Conservation (phyloP, 2,888 invertebrate species). For the Theretra japonica region DNA sequence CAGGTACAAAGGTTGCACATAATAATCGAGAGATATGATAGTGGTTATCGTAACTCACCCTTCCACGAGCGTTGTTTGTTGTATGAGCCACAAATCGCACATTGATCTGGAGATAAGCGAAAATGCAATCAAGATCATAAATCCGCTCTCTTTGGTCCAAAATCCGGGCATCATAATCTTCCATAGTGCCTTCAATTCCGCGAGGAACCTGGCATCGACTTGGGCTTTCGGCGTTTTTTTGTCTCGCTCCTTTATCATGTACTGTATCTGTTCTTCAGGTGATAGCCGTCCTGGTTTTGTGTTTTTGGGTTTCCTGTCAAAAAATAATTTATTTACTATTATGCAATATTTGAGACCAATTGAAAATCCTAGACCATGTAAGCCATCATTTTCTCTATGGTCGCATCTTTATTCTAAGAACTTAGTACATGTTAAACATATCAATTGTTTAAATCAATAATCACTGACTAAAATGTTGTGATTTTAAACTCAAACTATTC, state of each 20-base stretch:
- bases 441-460: too few relatives aligned
- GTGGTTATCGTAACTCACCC: slow-evolving; percentile 81
- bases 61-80: slow-evolving; percentile 96
- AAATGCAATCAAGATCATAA: slow-evolving; percentile 89
- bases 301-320: slow-evolving; percentile 55
- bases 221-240: slow-evolving; percentile 88
- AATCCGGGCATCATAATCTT: slow-evolving; percentile 92
- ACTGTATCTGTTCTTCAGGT: slow-evolving; percentile 90
- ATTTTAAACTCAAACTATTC: too few relatives aligned
- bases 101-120: slow-evolving; percentile 94
- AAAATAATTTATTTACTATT: background rate
- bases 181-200: slow-evolving; percentile 87
- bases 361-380: too few relatives aligned
- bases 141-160: slow-evolving; percentile 90
- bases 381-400: too few relatives aligned
- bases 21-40: background rate
- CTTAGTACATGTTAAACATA: too few relatives aligned
- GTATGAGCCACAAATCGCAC: slow-evolving; percentile 99
- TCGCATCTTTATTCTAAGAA: too few relatives aligned
- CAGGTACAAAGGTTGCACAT: background rate
- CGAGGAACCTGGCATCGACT: slow-evolving; percentile 90
- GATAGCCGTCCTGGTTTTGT: slow-evolving; percentile 56
- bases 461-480: too few relatives aligned
- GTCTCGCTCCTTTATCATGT: slow-evolving; percentile 90
- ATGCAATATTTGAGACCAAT: background rate